Conservation (phyloP, 2,888 invertebrate species). For the Eupithecia centaureata region DNA sequence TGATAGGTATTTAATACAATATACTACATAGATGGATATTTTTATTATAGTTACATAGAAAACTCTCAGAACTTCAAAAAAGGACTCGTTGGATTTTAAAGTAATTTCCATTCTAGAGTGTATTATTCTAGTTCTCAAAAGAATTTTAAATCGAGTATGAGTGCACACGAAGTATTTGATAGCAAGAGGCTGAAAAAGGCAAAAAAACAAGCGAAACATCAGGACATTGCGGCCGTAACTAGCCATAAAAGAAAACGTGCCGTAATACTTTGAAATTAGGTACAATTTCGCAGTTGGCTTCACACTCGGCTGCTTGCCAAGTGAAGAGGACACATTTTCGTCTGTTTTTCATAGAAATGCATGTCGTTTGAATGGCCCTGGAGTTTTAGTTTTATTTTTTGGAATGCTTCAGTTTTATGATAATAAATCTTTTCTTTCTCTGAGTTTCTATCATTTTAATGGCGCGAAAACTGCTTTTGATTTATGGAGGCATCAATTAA, state of each 20-base stretch:
- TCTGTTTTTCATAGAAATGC: slow-evolving; percentile 63
- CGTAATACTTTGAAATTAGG: slow-evolving; percentile 29
- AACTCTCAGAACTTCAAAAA: too few relatives aligned
- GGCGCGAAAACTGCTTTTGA: slow-evolving; percentile 1
- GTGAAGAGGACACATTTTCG: slow-evolving; percentile 63
- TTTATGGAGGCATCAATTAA: not conserved
- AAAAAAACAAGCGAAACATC: slow-evolving; percentile 37
- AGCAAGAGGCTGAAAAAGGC: slow-evolving; percentile 37
- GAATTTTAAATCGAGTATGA: slow-evolving; percentile 21
- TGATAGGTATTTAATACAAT: too few relatives aligned
- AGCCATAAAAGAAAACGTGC: slow-evolving; percentile 27
- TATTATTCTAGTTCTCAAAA: slow-evolving; percentile 6
- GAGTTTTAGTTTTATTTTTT: slow-evolving; percentile 42
- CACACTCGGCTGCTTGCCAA: slow-evolving; percentile 61
- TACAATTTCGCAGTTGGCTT: slow-evolving; percentile 25
- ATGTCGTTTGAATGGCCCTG: slow-evolving; percentile 57
- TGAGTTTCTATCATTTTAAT: slow-evolving; percentile 10
- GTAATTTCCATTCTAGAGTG: not conserved
- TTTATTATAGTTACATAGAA: too few relatives aligned
- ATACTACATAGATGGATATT: too few relatives aligned
- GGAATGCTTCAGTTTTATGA: slow-evolving; percentile 32
- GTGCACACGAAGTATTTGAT: slow-evolving; percentile 37
- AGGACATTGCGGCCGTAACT: slow-evolving; percentile 32
- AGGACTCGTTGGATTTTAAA: too few relatives aligned
- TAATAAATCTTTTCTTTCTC: slow-evolving; percentile 26